These are phyloP conservation scores for Fukomys damarensis DNA, from an alignment of 2,113 vertebrate species.

Conservation along the genomic window DNA sequence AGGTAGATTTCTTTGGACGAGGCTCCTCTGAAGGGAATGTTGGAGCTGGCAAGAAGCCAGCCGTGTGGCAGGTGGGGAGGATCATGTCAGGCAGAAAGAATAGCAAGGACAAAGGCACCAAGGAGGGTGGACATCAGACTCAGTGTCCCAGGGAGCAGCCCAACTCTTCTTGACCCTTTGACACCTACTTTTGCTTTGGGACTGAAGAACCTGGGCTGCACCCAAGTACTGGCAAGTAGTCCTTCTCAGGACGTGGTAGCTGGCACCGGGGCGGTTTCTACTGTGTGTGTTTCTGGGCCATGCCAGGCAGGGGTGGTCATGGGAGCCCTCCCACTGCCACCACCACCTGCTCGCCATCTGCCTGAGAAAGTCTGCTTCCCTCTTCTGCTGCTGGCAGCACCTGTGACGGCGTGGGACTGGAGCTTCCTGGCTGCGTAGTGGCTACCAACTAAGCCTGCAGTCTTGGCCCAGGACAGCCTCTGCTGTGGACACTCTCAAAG, in stretches of 20 bases:
- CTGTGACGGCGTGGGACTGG: background rate
- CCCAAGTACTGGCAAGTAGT: constrained; percentile 48
- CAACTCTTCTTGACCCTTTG: background rate
- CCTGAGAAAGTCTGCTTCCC: background rate
- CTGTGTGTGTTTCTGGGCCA: constrained; percentile 72
- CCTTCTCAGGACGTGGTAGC: background rate
- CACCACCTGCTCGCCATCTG: constrained; percentile 72
- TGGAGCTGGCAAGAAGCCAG: background rate
- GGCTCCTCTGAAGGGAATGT: background rate
- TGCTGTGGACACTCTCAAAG: background rate
- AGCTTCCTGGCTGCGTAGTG: background rate
- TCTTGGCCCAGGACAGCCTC: background rate
- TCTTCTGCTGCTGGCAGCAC: background rate
- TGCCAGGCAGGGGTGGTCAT: background rate
- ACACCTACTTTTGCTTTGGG: background rate
- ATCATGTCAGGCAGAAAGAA: background rate
- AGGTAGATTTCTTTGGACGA: background rate
- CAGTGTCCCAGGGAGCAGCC: background rate
- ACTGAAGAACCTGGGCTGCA: fast-evolving
- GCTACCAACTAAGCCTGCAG: background rate
- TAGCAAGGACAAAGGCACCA: fast-evolving
- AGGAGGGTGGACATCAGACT: too few species aligned
- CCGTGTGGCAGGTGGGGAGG: background rate
- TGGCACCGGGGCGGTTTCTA: background rate
- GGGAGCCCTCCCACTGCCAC: background rate